Evolutionary conservation across 2,113 vertebrate species (phyloP), one percentile per base, ranked within the genome.

Genomic region (Equus quagga): DNA sequence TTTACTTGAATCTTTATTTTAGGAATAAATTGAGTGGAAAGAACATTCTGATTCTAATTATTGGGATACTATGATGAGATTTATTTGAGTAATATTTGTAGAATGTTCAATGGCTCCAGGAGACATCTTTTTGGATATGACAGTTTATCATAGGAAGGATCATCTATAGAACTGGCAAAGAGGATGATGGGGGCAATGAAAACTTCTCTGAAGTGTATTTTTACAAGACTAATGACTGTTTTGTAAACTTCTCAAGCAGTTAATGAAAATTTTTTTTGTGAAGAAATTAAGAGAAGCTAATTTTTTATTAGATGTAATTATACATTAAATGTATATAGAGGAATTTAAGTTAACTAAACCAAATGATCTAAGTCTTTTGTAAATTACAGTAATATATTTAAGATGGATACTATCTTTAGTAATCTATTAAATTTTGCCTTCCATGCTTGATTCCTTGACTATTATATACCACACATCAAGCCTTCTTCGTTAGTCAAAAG

Each of bases 271-370:
- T 91, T 88, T 83, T 76, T 82, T 19, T 24, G 28, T 41, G 19
- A 54, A 6, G 10, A 96, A 93, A 26, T 6, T 84, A 76, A 76
- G 44, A 91, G 19, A 85, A 93, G 26, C 13, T 85, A 83, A 46
- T 26, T 89, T 56, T 56, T 15, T 49, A 91, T 86, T 73, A 70
- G 13, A 75, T 92, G 6, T 44, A 54, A 83, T 78, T 85, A 89
- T 88, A 54, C n/a, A 92, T 80, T 13, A 88, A 70, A 83, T 94
- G 9, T 67, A 96, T 91, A 64, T 86, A 56, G 76, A 91, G n/a
- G 23, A 94, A 93, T 69, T 93, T 64, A 87, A 92, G 54, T 93
- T 56, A n/a, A 85, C 44, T 64, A 92, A 92, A 60, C 17, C 2
- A 83, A 65, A 94, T 89, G 51, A 93, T 46, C 4, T 69, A 85